Conservation (phyloP, 2,888 invertebrate genomes). For the Lepidonotus clava region DNA sequence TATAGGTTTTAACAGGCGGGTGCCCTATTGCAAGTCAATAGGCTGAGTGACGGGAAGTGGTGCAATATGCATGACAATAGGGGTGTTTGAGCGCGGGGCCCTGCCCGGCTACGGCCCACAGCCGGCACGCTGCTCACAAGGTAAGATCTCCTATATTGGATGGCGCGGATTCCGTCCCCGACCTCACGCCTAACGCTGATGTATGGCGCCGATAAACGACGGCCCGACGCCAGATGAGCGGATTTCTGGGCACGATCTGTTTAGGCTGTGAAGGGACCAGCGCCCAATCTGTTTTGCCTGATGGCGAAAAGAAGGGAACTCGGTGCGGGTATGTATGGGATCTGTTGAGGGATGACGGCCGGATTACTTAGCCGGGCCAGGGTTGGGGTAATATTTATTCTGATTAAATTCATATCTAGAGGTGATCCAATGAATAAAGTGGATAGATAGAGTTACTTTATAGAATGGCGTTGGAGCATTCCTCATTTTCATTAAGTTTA, state of each 20-base stretch:
- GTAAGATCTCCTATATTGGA: conserved; percentile 24
- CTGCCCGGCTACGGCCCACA: no score
- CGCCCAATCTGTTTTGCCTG: neutral
- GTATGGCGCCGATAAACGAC: neutral
- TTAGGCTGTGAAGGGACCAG: neutral
- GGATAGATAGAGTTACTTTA: no score
- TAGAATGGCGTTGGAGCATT: no score
- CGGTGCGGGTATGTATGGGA: no score
- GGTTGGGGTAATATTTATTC: no score
- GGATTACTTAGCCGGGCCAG: no score
- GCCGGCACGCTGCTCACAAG: neutral
- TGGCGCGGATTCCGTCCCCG: neutral
- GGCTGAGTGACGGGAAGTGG: neutral
- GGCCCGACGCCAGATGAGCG: neutral
- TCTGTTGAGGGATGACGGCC: no score
- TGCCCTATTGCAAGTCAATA: neutral
- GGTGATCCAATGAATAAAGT: no score
- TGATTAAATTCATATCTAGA: no score
- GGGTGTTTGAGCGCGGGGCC: neutral
- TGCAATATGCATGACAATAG: neutral
- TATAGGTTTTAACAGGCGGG: no score
- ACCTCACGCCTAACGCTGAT: conserved; percentile 14
- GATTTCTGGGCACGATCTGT: neutral
- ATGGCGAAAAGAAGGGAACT: neutral
- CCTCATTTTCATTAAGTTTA: no score